Conservation (phyloP, 2,113 vertebrate genomes). For the Notothenia coriiceps region DNA sequence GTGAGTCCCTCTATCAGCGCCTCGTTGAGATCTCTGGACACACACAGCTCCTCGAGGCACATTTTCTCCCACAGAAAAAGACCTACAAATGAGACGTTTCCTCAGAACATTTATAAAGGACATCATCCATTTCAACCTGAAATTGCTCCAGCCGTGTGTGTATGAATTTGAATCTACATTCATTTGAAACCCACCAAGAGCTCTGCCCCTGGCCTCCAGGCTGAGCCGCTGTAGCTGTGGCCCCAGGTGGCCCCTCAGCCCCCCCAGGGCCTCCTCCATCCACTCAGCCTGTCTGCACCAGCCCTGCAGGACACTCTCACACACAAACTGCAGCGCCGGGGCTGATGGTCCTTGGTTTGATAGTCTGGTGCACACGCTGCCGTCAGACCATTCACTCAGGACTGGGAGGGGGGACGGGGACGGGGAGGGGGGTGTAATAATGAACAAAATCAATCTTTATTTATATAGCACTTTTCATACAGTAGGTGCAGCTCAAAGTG, state of each 20-base stretch:
- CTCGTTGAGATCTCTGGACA: slow-evolving; percentile 73
- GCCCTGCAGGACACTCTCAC: slow-evolving; percentile 76
- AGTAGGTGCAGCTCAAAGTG: too few relatives aligned
- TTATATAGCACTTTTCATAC: too few relatives aligned
- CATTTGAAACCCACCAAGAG: slow-evolving; percentile 80
- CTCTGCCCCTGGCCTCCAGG: slow-evolving; percentile 78
- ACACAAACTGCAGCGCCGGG: slow-evolving; percentile 81
- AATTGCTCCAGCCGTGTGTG: not conserved
- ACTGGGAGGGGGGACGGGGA: slow-evolving; percentile 70
- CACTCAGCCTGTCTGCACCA: slow-evolving; percentile 85
- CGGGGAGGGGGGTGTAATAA: too few relatives aligned
- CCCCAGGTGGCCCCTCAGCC: slow-evolving; percentile 75
- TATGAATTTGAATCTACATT: not conserved
- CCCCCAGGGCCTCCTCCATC: slow-evolving; percentile 84
- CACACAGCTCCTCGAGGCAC: slow-evolving; percentile 56
- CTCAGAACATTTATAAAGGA: not conserved
- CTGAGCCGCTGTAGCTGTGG: slow-evolving; percentile 75
- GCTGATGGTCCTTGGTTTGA: slow-evolving; percentile 2
- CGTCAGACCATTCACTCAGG: slow-evolving; percentile 87
- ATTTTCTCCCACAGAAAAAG: slow-evolving; percentile 85
- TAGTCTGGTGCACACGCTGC: not conserved
- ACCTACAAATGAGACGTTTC: slow-evolving; percentile 74
- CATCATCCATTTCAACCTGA: not conserved
- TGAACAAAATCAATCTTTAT: too few relatives aligned
- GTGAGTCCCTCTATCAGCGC: slow-evolving; percentile 85